Conservation (phyloP, 2,113 vertebrate species). For the Ptilonorhynchus violaceus region DNA sequence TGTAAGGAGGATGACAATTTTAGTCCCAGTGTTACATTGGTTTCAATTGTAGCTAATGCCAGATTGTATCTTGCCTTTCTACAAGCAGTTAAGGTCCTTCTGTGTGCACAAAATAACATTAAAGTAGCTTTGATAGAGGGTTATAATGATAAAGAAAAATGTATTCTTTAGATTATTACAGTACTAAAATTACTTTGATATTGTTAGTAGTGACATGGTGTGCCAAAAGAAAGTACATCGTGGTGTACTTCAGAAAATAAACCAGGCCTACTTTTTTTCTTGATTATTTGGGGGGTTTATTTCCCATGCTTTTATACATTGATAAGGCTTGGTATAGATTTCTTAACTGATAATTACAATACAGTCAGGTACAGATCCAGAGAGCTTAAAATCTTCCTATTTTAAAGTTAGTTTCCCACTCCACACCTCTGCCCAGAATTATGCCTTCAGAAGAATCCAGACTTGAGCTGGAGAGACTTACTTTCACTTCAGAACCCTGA, state of each 20-base stretch:
- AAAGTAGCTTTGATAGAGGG: neutral
- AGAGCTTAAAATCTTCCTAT: neutral
- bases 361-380: neutral
- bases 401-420: neutral
- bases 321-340: neutral
- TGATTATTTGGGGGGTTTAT: neutral
- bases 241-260: neutral
- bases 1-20: neutral
- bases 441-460: neutral
- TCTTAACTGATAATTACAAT: neutral
- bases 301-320: neutral
- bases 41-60: neutral
- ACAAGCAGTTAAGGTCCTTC: neutral
- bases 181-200: neutral
- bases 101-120: neutral
- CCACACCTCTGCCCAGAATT: neutral
- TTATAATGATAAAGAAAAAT: neutral
- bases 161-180: neutral
- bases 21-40: neutral
- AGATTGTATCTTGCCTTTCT: neutral
- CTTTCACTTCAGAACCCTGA: rapidly evolving
- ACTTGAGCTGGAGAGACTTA: neutral
- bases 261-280: neutral
- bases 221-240: rapidly evolving
- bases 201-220: neutral